Evolutionary conservation across 2,113 vertebrate species (phyloP), one percentile per base, ranked within the genome.

Genomic region (Marmota monax): DNA sequence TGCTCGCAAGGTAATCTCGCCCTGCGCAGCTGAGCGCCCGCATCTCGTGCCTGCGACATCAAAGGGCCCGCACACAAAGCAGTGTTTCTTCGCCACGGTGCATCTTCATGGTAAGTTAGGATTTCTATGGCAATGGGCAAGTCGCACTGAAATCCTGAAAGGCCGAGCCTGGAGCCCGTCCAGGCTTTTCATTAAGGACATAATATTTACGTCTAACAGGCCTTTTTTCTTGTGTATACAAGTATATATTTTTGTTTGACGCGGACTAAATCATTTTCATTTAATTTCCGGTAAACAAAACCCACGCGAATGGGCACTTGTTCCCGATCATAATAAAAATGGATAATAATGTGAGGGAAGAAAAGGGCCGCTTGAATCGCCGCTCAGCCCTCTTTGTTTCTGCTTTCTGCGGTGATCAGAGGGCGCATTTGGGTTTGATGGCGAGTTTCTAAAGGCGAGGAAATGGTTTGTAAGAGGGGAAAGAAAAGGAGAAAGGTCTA

Each of bases 81-180:
- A 98, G 98, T 99, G 99, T 99, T 99, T 99, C 99, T 99, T 99
- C 99, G 99, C 99, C 99, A 99, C 99, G 99, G 99, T 99, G 99
- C 99, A 99, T 99, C 99, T 99, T 99, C 99, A 99, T 99, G 99
- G 99, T 99, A 99, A 99, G 99, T 99, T 99, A 99, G 99, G 99
- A 99, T 99, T 99, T 99, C 99, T 99, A 99, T 99, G 99, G 99
- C 99, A 99, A 99, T 99, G 99, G 99, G 99, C 99, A 99, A 99
- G 99, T 99, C 99, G 99, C 99, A 99, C 99, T 99, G 99, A 99
- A 99, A 99, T 99, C 99, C 99, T 99, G 99, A 99, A 99, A 99
- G 99, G 99, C 99, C 98, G 98, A 99, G 98, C 99, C 99, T 99
- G 99, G 98, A 99, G 98, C 98, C 98, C 98, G 97, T 99, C 99